Conservation (phyloP, 1,140 invertebrate genomes). For the Parapsyche elsis region DNA sequence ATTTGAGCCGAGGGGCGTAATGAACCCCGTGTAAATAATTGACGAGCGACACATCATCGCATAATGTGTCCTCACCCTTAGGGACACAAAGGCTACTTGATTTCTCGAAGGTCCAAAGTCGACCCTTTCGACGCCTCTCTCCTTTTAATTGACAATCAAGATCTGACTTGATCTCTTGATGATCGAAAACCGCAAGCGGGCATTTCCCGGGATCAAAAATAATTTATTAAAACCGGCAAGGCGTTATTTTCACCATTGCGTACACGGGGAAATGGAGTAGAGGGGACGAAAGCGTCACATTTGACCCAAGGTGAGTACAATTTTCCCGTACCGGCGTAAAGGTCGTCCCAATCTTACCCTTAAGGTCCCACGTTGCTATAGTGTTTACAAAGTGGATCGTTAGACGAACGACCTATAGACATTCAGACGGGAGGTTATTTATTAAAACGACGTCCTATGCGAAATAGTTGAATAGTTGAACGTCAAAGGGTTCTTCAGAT, state of each 20-base stretch:
- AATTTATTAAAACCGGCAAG: no score
- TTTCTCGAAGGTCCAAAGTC: neutral
- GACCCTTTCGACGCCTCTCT: neutral
- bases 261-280: neutral
- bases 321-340: neutral
- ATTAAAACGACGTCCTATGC: conserved; percentile 25
- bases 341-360: conserved; percentile 23
- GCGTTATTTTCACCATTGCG: neutral
- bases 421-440: conserved; percentile 38
- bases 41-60: conserved; percentile 36
- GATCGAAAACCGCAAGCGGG: no score
- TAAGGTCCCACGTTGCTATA: conserved; percentile 15
- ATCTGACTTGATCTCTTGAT: no score
- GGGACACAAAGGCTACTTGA: neutral
- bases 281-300: neutral
- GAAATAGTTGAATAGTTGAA: conserved; percentile 13
- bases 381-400: conserved; percentile 34
- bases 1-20: conserved; percentile 22
- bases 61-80: conserved; percentile 23
- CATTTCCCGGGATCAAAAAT: no score
- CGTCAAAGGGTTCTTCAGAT: no score
- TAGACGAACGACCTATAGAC: conserved; percentile 34
- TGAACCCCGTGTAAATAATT: conserved; percentile 38
- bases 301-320: conserved; percentile 12
- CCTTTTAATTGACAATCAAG: no score